Evolutionary conservation across 2,797 vertebrate species (phyloP).

Genomic region (Ambastaia sidthimunki): DNA sequence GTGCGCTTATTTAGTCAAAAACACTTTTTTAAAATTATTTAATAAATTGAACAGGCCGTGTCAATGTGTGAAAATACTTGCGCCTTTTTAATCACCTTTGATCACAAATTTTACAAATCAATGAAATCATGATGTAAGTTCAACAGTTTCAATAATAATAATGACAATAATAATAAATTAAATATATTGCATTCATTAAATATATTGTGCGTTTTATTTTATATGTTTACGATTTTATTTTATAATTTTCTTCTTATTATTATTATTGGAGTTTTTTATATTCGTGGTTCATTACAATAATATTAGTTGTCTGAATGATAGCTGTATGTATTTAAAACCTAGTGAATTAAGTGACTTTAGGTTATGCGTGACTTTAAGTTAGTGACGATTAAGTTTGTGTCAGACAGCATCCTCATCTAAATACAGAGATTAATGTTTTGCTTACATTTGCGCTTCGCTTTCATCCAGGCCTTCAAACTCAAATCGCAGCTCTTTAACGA

Average conservation of each 20-base stretch:
- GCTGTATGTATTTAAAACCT: neutral
- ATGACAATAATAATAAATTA: neutral
- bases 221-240: neutral
- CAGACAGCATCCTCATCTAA: neutral
- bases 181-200: neutral
- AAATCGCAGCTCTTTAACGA: neutral
- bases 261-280: neutral
- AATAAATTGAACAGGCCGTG: neutral
- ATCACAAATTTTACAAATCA: slow-evolving; percentile 4
- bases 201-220: neutral
- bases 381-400: neutral
- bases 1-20: too few species aligned
- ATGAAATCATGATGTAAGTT: neutral
- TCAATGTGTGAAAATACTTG: slow-evolving; percentile 20
- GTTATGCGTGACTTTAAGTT: too few species aligned
- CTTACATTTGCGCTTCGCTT: neutral
- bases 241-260: neutral
- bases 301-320: neutral
- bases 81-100: slow-evolving; percentile 24
- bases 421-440: neutral
- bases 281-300: neutral
- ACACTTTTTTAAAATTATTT: too few species aligned
- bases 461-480: neutral
- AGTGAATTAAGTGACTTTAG: neutral
- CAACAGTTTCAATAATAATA: neutral